Base-by-base conservation (phyloP, 2,888 invertebrate genomes). In the Biston betularia region DNA sequence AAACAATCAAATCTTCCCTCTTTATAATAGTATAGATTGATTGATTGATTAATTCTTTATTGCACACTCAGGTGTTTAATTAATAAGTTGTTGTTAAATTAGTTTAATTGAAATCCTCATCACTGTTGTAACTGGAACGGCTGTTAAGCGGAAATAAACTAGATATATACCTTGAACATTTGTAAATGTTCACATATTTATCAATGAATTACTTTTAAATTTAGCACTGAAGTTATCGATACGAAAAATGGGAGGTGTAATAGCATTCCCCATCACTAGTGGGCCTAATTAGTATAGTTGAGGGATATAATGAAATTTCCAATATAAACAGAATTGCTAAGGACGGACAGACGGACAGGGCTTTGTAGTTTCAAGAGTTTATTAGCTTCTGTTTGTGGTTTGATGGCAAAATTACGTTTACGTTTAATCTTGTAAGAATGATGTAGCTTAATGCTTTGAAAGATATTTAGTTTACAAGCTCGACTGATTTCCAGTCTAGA, bases 221-320 rank as follows among this genome's bases (percentile, higher is more conserved):
- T 9, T 14, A 7, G 6, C 12, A 24, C 40, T 6, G 40, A 54
- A 11, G 7, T 45, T 45, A 46, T 44, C 55, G 45, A 56, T 45
- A 24, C 44, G n/a, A 10, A 53, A 8, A 24, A 53, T 4, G 7
- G 7, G 4, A 38, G 5, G 10, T 44, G 4, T 44, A 7, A 10
- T 6, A 7, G n/a, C 0, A 5, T 10, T 34, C 60, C 56, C 35
- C 60, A 0, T 34, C 62, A 52, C 66, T 66, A 66, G 35, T 34
- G 33, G 50, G 12, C 54, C 62, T 72, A 72, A 72, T 72, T 72
- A 70, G 65, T 62, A 56, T 61, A 59, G 69, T 65, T 56, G 48
- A n/a, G 53, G 53, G 61, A n/a, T 52, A 53, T 72, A 72, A 72
- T 70, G 56, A 72, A 70, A 72, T 70, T 69, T 69, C 60, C 65